A percentile compares a stretch with the other conserved stretches of the same genome.
Conservation (phyloP, 2,113 vertebrate species). For the Psettodes erumei region DNA sequence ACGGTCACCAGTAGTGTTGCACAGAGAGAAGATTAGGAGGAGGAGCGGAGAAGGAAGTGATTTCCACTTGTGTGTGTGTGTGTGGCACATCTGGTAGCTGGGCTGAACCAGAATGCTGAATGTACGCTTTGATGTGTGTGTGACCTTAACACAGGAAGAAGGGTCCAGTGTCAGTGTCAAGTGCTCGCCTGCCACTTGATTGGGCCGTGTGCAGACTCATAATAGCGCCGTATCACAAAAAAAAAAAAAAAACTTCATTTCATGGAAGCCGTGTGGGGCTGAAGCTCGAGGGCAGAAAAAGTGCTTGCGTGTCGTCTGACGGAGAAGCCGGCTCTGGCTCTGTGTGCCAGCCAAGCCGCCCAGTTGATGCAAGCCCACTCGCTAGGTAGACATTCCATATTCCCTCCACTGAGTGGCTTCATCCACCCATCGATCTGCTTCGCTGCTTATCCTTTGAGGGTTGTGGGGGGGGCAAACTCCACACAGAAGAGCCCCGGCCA, state of each 20-base stretch:
- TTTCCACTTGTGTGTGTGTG: slow-evolving; percentile 21
- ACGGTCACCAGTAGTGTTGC: slow-evolving; percentile 21
- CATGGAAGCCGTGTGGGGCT: background rate
- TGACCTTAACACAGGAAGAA: slow-evolving; percentile 9
- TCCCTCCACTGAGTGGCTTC: background rate
- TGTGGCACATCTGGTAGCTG: slow-evolving; percentile 6
- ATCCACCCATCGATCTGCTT: too few relatives aligned
- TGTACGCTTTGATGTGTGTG: slow-evolving; percentile 12
- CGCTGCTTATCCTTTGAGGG: too few relatives aligned
- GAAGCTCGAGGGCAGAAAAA: too few relatives aligned
- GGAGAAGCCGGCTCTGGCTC: background rate
- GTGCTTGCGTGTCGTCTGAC: too few relatives aligned
- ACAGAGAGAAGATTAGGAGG: slow-evolving; percentile 26
- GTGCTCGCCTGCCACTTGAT: background rate
- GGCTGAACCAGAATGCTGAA: slow-evolving; percentile 5
- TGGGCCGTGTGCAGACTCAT: background rate
- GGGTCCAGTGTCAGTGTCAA: background rate
- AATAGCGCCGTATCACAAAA: background rate
- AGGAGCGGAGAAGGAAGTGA: slow-evolving; percentile 15
- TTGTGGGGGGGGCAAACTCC: too few relatives aligned
- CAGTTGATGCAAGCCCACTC: background rate
- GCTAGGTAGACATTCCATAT: background rate
- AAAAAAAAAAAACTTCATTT: background rate
- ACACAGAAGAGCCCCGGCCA: too few relatives aligned
- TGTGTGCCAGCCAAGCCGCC: background rate